Conservation (phyloP, 2,113 vertebrate genomes). For the Tenrec ecaudatus region DNA sequence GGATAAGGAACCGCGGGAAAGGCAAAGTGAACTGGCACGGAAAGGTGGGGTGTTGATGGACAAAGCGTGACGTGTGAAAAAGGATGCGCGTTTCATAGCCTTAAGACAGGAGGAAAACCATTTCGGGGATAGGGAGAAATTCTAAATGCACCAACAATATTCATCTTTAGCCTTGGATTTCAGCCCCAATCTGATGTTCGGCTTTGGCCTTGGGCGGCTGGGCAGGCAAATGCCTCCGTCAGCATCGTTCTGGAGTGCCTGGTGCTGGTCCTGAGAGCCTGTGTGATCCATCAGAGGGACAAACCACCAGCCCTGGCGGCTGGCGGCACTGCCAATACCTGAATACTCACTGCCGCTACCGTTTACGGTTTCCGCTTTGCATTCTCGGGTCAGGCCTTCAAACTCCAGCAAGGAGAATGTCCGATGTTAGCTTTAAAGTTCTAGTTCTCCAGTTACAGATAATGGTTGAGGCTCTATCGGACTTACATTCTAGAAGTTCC, state of each 20-base stretch:
- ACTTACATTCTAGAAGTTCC: not conserved
- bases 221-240: not conserved
- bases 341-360: not conserved
- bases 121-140: slow-evolving; percentile 1
- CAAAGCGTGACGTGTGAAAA: not conserved
- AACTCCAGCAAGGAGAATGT: not conserved
- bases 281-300: not conserved
- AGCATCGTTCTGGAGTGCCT: not conserved
- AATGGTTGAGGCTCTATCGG: slow-evolving; percentile 33
- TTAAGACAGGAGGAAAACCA: not conserved
- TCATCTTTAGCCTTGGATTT: not conserved
- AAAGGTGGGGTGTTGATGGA: not conserved
- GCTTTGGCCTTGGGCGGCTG: slow-evolving; percentile 1
- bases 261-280: not conserved
- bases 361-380: not conserved
- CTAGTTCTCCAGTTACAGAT: not conserved
- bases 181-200: not conserved
- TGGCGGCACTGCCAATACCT: not conserved
- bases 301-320: not conserved
- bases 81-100: not conserved
- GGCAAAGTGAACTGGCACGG: not conserved
- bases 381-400: not conserved
- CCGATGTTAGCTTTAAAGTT: slow-evolving; percentile 1
- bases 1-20: not conserved
- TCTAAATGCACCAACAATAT: not conserved